These are phyloP conservation scores for Amitus sp. DNA, from an alignment of 2,888 invertebrate genomes.

Conservation along the genomic window DNA sequence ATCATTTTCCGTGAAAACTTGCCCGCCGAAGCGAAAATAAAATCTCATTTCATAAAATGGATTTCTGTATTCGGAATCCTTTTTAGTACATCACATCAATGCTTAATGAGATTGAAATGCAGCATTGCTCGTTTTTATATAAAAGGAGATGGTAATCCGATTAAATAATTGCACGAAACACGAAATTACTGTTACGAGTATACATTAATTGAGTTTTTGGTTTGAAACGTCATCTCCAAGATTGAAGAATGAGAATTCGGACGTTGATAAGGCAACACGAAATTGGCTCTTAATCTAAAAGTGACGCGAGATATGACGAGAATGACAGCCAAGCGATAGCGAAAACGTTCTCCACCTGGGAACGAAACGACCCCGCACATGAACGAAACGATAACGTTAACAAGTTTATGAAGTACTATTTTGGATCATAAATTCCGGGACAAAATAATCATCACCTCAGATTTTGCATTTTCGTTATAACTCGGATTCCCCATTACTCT, in stretches of 20 bases:
- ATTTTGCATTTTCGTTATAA: neutral
- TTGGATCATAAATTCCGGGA: neutral
- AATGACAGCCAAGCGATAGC: conserved; percentile 2
- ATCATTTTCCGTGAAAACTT: too few relatives aligned
- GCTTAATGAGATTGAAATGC: too few relatives aligned
- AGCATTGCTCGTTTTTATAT: too few relatives aligned
- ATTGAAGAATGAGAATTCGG: neutral
- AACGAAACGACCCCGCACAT: neutral
- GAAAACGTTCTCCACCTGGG: neutral
- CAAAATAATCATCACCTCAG: neutral
- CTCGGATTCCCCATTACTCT: neutral
- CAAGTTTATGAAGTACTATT: neutral
- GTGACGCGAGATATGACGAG: conserved; percentile 2
- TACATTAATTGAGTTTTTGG: too few relatives aligned
- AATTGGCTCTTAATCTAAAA: neutral
- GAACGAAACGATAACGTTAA: conserved; percentile 6
- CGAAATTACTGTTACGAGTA: too few relatives aligned
- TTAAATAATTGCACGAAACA: too few relatives aligned
- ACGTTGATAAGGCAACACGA: neutral
- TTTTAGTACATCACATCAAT: too few relatives aligned
- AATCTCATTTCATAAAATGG: too few relatives aligned
- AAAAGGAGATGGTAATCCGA: too few relatives aligned
- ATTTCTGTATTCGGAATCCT: too few relatives aligned
- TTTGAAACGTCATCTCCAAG: neutral
- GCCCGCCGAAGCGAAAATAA: too few relatives aligned